These are phyloP conservation scores for Mastacembelus armatus DNA, from an alignment of 2,797 vertebrate species.

Conservation along the genomic window DNA sequence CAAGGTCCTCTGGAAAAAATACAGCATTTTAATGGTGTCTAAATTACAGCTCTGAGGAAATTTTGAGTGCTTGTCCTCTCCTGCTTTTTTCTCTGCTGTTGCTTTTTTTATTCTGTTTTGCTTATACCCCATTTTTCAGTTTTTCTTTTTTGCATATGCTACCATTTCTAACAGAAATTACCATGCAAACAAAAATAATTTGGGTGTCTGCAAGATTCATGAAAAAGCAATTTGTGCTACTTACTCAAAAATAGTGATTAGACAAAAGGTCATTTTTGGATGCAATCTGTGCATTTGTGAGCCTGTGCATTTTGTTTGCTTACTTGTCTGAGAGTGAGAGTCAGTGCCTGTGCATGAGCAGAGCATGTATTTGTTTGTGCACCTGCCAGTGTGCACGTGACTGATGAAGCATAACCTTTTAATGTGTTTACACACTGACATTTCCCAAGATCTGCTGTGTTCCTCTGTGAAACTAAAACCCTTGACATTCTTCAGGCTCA, in stretches of 20 bases:
- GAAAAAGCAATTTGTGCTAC: constrained; percentile 61
- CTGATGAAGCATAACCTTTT: constrained; percentile 72
- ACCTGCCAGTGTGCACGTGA: constrained; percentile 34
- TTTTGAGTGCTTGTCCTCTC: constrained; percentile 49
- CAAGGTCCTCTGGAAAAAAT: constrained; percentile 41
- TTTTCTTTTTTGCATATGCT: constrained; percentile 42
- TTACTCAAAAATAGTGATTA: constrained; percentile 67
- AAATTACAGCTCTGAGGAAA: constrained; percentile 63
- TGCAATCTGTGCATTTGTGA: constrained; percentile 1
- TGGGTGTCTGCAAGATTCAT: constrained; percentile 54
- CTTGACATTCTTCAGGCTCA: constrained; percentile 71
- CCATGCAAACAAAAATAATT: constrained; percentile 52
- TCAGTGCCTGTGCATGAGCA: constrained; percentile 12
- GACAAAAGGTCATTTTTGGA: constrained; percentile 63
- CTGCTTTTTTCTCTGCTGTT: constrained; percentile 15
- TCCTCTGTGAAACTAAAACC: constrained; percentile 62
- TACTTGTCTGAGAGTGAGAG: neutral
- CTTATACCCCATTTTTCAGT: constrained; percentile 38
- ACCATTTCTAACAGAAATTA: constrained; percentile 58
- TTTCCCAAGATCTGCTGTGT: constrained; percentile 67
- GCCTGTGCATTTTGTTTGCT: neutral
- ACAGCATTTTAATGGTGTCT: constrained; percentile 59
- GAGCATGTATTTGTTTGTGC: constrained; percentile 24
- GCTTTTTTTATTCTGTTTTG: constrained; percentile 26
- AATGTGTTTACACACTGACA: constrained; percentile 73